Evolutionary conservation across 2,888 invertebrate genomes (phyloP).

Genomic region (Chamaedrilus cognettii): DNA sequence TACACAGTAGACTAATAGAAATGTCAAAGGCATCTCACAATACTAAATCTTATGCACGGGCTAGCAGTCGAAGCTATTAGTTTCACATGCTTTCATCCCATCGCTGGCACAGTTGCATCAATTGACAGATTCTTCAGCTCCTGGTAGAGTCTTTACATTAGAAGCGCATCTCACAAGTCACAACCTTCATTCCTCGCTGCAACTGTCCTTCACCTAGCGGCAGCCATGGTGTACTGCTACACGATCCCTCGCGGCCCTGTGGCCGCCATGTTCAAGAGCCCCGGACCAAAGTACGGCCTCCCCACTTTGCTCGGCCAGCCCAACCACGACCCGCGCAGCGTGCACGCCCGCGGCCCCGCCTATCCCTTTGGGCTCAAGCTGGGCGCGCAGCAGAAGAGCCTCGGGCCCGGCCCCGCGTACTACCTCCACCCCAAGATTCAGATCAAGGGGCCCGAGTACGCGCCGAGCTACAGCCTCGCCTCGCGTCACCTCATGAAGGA

Average conservation of each 20-base stretch:
- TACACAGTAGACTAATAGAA: too few relatives aligned
- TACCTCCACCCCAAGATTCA: slow-evolving; percentile 36
- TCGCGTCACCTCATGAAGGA: slow-evolving; percentile 17
- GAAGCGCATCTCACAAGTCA: too few relatives aligned
- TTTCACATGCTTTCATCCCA: too few relatives aligned
- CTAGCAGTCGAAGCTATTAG: too few relatives aligned
- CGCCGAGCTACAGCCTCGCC: slow-evolving; percentile 54
- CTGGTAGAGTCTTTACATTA: too few relatives aligned
- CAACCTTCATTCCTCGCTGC: too few relatives aligned
- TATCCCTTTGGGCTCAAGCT: slow-evolving; percentile 41
- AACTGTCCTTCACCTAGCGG: too few relatives aligned
- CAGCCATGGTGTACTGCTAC: slow-evolving; percentile 40
- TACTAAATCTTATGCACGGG: too few relatives aligned
- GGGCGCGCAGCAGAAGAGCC: slow-evolving; percentile 18
- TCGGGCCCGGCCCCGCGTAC: slow-evolving; percentile 31
- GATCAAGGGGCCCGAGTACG: slow-evolving; percentile 51
- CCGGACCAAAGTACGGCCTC: slow-evolving; percentile 45
- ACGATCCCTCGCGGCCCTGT: slow-evolving; percentile 45
- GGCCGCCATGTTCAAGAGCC: slow-evolving; percentile 46
- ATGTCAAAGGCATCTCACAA: too few relatives aligned
- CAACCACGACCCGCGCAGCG: slow-evolving; percentile 44
- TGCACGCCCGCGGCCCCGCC: slow-evolving; percentile 40
- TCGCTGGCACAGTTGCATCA: too few relatives aligned
- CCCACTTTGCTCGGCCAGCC: slow-evolving; percentile 43
- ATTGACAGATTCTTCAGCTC: too few relatives aligned